Evolutionary conservation across 2,113 vertebrate species (phyloP).

Genomic region (Oryzias celebensis): DNA sequence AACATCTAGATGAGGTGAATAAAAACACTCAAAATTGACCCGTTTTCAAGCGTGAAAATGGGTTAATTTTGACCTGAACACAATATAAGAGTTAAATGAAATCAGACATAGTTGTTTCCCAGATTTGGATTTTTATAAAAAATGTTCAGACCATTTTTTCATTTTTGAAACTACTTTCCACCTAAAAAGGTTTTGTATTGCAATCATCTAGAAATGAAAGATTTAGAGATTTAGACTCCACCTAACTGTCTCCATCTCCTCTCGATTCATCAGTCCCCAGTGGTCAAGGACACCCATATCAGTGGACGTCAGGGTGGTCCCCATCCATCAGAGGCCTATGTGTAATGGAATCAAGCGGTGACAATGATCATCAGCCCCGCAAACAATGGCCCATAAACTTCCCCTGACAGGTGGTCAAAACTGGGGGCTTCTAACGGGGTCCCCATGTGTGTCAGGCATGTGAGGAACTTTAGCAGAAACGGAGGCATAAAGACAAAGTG

Average conservation of each 20-base stretch:
- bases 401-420: conserved; percentile 72
- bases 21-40: too few relatives aligned
- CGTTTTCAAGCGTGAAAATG: too few relatives aligned
- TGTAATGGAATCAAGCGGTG: conserved; percentile 80
- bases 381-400: conserved; percentile 82
- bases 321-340: conserved; percentile 76
- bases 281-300: conserved; percentile 80
- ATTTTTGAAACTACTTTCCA: too few relatives aligned
- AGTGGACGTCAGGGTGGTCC: conserved; percentile 64
- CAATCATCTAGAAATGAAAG: too few relatives aligned
- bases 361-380: conserved; percentile 80
- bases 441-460: conserved; percentile 22
- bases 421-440: conserved; percentile 32
- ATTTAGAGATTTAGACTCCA: conserved; percentile 15
- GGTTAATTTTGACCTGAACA: too few relatives aligned
- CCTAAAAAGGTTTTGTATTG: too few relatives aligned
- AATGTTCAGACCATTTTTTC: too few relatives aligned
- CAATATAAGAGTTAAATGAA: too few relatives aligned
- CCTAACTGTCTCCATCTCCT: conserved; percentile 22
- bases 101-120: too few relatives aligned
- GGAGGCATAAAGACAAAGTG: conserved; percentile 16
- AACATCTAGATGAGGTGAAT: too few relatives aligned
- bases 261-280: conserved; percentile 50
- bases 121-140: too few relatives aligned
- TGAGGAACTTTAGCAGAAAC: conserved; percentile 33